Evolutionary conservation across 2,888 invertebrate species (phyloP), one percentile per base, ranked within the genome.

Genomic region (Hydraecia micacea): DNA sequence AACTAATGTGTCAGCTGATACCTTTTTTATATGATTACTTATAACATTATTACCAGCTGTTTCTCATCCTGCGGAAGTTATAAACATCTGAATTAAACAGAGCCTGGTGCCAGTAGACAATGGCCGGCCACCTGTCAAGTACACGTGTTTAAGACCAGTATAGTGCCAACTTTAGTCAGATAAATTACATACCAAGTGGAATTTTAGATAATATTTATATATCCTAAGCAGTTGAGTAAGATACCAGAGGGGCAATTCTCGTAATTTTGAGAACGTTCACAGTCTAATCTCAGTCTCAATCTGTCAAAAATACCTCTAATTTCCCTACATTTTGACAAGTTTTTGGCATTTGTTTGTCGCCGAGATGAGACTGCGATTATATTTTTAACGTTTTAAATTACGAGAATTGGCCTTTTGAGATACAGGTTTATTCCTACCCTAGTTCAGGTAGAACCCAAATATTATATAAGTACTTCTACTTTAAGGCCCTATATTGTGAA

Each of bases 71-170:
- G 67, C 71, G 63, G 83, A 68, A 67, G 46, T 72, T 55, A 60
- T 46, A 58, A 55, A 67, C 52, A 65, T 72, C 32, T 75, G 69
- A 62, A 55, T 66, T 63, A 68, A 75, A 71, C 75, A 70, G 60
- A 36, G n/a, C 66, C 58, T 42, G 73, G 39, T 86, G 39, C 7
- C 28, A 15, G 62, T 0, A 78, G 25, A 80, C 55, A 85, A 80
- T 72, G n/a, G 21, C 32, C 46, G 49, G n/a, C 58, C 83, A 82
- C 73, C 77, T 83, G 86, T 63, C 72, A 65, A 42, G 32, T 36
- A 55, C 70, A 60, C 28, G 39, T 69, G 52, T 52, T 58, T 55
- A n/a, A 21, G 13, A 39, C 36, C 25, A 52, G 15, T 72, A 39
- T 28, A 42, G 8, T n/a, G 42, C 46, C 28, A 74, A 65, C 39